These are phyloP conservation scores for Gyps fulvus DNA, from an alignment of 2,113 vertebrate species.

Conservation along the genomic window DNA sequence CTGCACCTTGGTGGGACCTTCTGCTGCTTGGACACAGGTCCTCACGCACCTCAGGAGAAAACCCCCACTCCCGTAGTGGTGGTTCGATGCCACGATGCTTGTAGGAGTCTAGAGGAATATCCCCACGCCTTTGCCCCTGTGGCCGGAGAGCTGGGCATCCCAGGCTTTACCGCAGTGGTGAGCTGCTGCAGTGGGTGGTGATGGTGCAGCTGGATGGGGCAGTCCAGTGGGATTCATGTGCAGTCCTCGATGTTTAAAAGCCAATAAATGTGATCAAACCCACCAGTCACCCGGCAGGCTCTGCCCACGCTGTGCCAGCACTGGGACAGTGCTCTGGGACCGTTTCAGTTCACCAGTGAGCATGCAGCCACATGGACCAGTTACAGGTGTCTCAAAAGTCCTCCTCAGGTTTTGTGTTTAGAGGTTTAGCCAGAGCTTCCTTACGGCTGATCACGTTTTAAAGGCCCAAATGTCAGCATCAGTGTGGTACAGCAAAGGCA, in stretches of 20 bases:
- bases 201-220: background rate
- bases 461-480: background rate
- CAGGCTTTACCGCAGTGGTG: fast-evolving
- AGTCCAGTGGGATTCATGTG: background rate
- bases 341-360: background rate
- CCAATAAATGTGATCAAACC: background rate
- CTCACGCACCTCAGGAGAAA: background rate
- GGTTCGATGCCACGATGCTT: background rate
- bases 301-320: background rate
- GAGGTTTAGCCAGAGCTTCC: background rate
- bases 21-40: background rate
- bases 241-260: background rate
- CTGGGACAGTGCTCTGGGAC: background rate
- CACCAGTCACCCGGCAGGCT: background rate
- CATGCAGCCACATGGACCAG: background rate
- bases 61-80: background rate
- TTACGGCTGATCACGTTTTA: background rate
- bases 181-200: background rate
- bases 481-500: too few relatives aligned
- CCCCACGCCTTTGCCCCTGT: background rate
- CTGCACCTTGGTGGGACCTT: background rate
- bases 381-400: background rate
- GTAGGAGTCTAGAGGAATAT: background rate
- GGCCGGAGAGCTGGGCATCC: fast-evolving
- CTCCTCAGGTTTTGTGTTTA: background rate